phyloP scores from a whole-genome alignment of 2,113 vertebrate species.

The Pomatorhinus ruficollis region DNA sequence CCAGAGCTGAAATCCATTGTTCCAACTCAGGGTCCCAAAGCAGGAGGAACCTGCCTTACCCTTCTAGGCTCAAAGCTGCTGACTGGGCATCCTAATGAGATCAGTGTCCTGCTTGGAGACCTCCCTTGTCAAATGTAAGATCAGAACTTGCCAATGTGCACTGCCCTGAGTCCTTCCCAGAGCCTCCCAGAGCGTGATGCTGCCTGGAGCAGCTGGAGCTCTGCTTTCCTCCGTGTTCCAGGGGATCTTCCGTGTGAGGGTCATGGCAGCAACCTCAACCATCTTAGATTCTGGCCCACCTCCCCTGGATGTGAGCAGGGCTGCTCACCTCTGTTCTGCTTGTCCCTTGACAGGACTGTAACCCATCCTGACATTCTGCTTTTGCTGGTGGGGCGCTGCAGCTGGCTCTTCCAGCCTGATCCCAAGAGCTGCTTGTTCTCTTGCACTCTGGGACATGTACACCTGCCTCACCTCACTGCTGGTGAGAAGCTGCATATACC shows the following conservation, averaged over 20 bases:
- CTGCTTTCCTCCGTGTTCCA: neutral
- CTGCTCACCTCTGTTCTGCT: neutral
- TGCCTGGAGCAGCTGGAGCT: neutral
- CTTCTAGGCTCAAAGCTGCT: slow-evolving; percentile 87
- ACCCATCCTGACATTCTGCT: neutral
- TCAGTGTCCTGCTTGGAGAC: slow-evolving; percentile 84
- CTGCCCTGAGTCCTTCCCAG: neutral
- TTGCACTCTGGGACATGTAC: accelerated
- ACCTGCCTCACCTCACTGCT: neutral
- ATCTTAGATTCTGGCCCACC: neutral
- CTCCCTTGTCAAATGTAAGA: slow-evolving; percentile 89
- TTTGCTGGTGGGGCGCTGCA: neutral
- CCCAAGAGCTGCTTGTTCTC: neutral
- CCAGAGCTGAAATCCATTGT: slow-evolving; percentile 85
- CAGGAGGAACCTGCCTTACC: slow-evolving; percentile 88
- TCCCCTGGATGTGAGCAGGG: neutral
- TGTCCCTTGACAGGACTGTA: neutral
- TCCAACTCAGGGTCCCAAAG: slow-evolving; percentile 87
- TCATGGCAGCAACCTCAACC: neutral
- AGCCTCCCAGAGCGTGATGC: neutral
- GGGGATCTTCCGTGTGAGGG: neutral
- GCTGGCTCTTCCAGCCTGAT: neutral
- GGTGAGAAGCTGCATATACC: neutral
- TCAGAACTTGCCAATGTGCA: neutral
- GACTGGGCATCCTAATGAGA: slow-evolving; percentile 85